Conservation (phyloP, 2,888 invertebrate species). For the Tyria jacobaeae region DNA sequence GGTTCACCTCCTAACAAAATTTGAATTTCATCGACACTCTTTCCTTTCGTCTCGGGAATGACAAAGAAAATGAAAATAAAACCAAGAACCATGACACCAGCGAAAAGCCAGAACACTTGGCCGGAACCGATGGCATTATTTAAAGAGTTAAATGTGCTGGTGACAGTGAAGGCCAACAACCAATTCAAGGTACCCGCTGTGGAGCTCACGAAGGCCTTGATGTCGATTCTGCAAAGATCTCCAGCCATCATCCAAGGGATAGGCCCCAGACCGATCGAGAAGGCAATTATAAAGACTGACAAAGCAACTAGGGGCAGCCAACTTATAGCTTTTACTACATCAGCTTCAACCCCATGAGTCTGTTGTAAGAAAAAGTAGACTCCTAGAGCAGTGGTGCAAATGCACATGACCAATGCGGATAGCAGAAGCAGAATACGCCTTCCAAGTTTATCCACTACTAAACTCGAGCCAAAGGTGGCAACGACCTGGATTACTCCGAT, state of each 20-base stretch:
- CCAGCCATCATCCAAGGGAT: conserved; percentile 95
- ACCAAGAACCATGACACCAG: conserved; percentile 88
- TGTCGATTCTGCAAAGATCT: conserved; percentile 93
- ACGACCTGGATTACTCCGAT: conserved; percentile 94
- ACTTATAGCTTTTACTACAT: conserved; percentile 84
- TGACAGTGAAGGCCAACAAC: conserved; percentile 93
- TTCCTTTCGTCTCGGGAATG: conserved; percentile 90
- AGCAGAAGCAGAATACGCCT: conserved; percentile 91
- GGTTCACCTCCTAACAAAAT: conserved; percentile 76
- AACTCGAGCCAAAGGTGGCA: conserved; percentile 90
- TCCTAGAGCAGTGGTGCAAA: conserved; percentile 90
- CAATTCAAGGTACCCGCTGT: conserved; percentile 94
- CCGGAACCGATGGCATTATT: conserved; percentile 86
- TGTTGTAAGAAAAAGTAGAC: conserved; percentile 88
- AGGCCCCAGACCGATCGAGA: conserved; percentile 94
- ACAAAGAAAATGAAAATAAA: conserved; percentile 89
- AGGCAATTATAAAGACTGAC: conserved; percentile 92
- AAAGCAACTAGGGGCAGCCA: conserved; percentile 92
- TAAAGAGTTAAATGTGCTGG: conserved; percentile 89
- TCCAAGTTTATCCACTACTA: conserved; percentile 93
- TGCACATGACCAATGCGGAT: conserved; percentile 90
- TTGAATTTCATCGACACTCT: conserved; percentile 89
- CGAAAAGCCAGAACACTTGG: conserved; percentile 92
- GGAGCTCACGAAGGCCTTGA: conserved; percentile 92
- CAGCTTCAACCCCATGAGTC: conserved; percentile 59